Base-by-base conservation (phyloP, 2,888 invertebrate species). In the Tetragonula carbonaria region DNA sequence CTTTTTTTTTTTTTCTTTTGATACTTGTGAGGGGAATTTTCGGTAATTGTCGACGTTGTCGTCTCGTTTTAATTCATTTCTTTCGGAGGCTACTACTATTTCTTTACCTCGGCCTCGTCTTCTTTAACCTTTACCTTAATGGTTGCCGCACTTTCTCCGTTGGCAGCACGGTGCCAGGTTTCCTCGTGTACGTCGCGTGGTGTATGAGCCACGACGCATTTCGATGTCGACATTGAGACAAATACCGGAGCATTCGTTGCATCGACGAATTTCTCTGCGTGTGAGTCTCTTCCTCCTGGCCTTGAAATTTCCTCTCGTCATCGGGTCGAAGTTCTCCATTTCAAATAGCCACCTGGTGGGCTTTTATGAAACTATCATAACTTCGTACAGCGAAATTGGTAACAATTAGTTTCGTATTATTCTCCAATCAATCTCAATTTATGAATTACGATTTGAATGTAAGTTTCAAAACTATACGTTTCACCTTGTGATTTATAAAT, bases 61-160 rank as follows among this genome's bases (percentile, higher is more conserved):
- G 45, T 33, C 2, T 33, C 33, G 28, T 38, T 38, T 38, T 8
- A 45, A 45, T 45, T 8, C 45, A 45, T 45, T 28, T 8, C 8
- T 0, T 45, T 45, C 1, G 8, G 45, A 8, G 45, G 13, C 13
- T 79, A 74, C 21, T 5, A 33, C 28, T 28, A 33, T 66, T 28
- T 50, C 73, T 55, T 63, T 28, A 53, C 67, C 59, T 73, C 73
- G 71, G 86, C 88, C 87, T 90, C 92, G 87, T 91, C 89, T 90
- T 91, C 92, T 91, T 92, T 93, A 92, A 93, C 93, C 93, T 93
- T 93, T 93, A 93, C 93, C 93, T 93, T 93, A 91, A 93, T 92
- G 90, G 91, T 90, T 84, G 90, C 89, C 91, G 93, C 93, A 93
- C 93, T 93, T 93, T 93, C 93, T 93, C 93, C 93, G 91, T 86